Percentiles rank a stretch among this genome's conserved stretches.
Evolutionary conservation across 2,888 invertebrate genomes (phyloP).

Genomic region (Drosophila neonasuta): DNA sequence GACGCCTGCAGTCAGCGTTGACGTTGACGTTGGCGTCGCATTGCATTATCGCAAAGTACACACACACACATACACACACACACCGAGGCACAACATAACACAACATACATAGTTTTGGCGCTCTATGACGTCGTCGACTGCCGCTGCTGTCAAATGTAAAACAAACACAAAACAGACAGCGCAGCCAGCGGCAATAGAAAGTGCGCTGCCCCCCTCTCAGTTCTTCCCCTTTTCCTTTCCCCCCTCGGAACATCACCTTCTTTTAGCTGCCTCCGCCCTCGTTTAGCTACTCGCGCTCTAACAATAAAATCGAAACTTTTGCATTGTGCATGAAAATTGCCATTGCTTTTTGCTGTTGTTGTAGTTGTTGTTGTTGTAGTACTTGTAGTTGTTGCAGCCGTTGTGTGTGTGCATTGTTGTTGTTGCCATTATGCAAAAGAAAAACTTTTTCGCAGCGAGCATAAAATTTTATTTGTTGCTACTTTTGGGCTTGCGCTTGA

Average conservation of each 20-base stretch:
- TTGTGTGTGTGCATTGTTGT: constrained; percentile 22
- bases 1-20: constrained; percentile 46
- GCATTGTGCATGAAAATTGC: constrained; percentile 72
- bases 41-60: constrained; percentile 63
- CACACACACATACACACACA: constrained; percentile 48
- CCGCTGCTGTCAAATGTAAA: constrained; percentile 57
- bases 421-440: constrained; percentile 69
- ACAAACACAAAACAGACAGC: constrained; percentile 58
- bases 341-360: constrained; percentile 42
- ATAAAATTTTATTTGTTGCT: constrained; percentile 78
- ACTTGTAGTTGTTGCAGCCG: constrained; percentile 13
- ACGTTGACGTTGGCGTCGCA: constrained; percentile 45
- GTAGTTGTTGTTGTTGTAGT: constrained; percentile 12
- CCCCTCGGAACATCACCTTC: not conserved
- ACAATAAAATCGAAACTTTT: constrained; percentile 76
- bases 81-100: constrained; percentile 2
- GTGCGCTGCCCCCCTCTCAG: not conserved
- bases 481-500: constrained; percentile 76
- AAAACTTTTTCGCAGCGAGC: constrained; percentile 71
- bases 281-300: constrained; percentile 46
- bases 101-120: constrained; percentile 13
- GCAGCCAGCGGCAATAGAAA: constrained; percentile 27
- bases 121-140: constrained; percentile 27
- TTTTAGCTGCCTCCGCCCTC: not conserved
- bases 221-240: too few species aligned